Conservation (phyloP, 2,888 invertebrate species). For the Blastobasis adustella region DNA sequence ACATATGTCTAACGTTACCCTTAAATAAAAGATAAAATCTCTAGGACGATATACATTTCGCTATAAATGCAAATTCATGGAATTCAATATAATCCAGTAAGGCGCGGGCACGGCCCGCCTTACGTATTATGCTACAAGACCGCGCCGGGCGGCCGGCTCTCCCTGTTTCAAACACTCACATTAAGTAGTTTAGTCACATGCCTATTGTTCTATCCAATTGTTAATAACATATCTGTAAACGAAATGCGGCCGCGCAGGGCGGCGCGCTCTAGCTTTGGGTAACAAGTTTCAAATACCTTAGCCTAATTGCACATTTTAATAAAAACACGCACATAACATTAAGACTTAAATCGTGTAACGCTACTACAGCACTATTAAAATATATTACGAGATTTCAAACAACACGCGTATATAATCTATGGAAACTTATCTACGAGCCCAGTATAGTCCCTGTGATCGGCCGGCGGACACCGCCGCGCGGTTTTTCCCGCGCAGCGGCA, state of each 20-base stretch:
- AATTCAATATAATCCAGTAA: slow-evolving; percentile 68
- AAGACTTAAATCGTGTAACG: slow-evolving; percentile 54
- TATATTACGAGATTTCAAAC: slow-evolving; percentile 74
- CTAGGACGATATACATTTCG: slow-evolving; percentile 72
- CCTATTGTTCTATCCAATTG: slow-evolving; percentile 3
- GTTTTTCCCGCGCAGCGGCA: slow-evolving; percentile 28
- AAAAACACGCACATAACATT: slow-evolving; percentile 57
- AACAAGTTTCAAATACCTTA: slow-evolving; percentile 57
- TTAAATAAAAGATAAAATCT: slow-evolving; percentile 71
- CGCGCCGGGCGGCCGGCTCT: slow-evolving; percentile 16
- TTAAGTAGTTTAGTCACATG: slow-evolving; percentile 9
- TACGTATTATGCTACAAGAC: slow-evolving; percentile 67
- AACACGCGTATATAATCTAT: slow-evolving; percentile 59
- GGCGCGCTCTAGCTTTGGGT: slow-evolving; percentile 44
- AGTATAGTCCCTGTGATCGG: slow-evolving; percentile 56
- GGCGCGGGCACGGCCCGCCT: slow-evolving; percentile 42
- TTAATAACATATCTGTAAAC: not conserved
- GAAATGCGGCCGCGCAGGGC: too few species aligned
- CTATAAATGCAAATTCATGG: slow-evolving; percentile 75
- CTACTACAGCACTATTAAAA: slow-evolving; percentile 50
- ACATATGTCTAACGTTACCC: slow-evolving; percentile 59
- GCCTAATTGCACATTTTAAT: slow-evolving; percentile 65
- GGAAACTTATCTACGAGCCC: slow-evolving; percentile 55
- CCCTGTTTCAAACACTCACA: too few species aligned
- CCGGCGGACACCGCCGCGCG: slow-evolving; percentile 10